These are phyloP conservation scores for Aphelinus atriplicis DNA, from an alignment of 1,140 invertebrate genomes.

Conservation along the genomic window DNA sequence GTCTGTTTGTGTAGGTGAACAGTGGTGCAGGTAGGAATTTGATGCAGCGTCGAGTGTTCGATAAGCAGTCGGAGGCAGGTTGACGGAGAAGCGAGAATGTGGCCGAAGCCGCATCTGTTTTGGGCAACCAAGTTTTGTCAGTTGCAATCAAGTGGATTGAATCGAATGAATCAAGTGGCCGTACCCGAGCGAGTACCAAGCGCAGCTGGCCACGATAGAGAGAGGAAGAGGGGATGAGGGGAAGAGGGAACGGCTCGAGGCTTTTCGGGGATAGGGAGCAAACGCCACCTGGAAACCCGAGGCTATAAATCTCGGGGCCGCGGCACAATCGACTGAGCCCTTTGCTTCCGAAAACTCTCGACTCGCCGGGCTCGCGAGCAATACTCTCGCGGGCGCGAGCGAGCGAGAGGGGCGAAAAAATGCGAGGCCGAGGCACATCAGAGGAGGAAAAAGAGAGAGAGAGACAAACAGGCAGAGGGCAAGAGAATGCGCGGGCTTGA, in stretches of 20 bases:
- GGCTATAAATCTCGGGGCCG: not conserved
- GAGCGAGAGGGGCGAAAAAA: not conserved
- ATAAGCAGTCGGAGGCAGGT: too few relatives aligned
- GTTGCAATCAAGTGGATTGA: not conserved
- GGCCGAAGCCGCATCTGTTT: not conserved
- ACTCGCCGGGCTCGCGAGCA: not conserved
- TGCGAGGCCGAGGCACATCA: not conserved
- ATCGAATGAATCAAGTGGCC: conserved; percentile 15
- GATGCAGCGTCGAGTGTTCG: too few relatives aligned
- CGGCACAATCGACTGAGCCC: not conserved
- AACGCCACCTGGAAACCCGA: not conserved
- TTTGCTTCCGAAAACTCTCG: not conserved
- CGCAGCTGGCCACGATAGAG: not conserved
- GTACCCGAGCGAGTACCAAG: not conserved
- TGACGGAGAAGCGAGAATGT: too few relatives aligned
- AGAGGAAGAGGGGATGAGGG: too few relatives aligned
- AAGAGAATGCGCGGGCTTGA: conserved; percentile 10
- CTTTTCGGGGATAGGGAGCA: not conserved
- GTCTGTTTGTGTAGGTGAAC: too few relatives aligned
- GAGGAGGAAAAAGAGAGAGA: not conserved
- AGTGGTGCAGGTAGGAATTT: too few relatives aligned
- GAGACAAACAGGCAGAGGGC: not conserved
- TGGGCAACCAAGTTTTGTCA: not conserved
- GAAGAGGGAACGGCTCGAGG: not conserved
- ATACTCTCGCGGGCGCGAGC: too few relatives aligned